Evolutionary conservation across 2,888 invertebrate species (phyloP).

Genomic region (Odontocerum albicorne): DNA sequence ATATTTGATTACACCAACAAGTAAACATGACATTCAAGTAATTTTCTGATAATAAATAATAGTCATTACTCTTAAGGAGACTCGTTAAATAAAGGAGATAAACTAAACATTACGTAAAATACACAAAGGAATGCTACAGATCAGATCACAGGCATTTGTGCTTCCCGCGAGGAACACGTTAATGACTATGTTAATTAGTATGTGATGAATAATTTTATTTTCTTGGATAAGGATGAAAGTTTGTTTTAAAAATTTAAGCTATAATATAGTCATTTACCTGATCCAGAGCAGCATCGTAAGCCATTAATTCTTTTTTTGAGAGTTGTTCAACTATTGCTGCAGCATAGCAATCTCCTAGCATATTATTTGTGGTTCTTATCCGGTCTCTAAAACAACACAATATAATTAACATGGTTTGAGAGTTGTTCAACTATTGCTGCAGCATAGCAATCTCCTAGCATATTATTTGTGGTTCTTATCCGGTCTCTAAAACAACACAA

Average conservation of each 20-base stretch:
- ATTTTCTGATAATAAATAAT: no score
- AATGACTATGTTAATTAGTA: no score
- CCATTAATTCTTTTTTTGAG: slow-evolving; percentile 79
- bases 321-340: slow-evolving; percentile 83
- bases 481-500: slow-evolving; percentile 81
- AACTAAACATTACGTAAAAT: no score
- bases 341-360: slow-evolving; percentile 86
- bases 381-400: slow-evolving; percentile 67
- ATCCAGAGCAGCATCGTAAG: slow-evolving; percentile 64
- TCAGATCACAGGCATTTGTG: no score
- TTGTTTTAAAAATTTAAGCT: not conserved
- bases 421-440: slow-evolving; percentile 83
- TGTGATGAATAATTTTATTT: no score
- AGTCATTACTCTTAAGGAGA: no score
- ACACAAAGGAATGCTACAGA: no score
- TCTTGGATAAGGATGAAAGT: no score
- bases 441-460: slow-evolving; percentile 85
- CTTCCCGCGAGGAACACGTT: no score
- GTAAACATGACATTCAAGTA: no score
- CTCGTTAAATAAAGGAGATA: no score
- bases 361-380: slow-evolving; percentile 84
- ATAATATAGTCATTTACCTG: slow-evolving; percentile 47
- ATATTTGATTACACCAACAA: no score
- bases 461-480: slow-evolving; percentile 84
- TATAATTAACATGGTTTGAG: slow-evolving; percentile 54